Conservation (phyloP, 2,797 vertebrate genomes). For the Urocyon cinereoargenteus region DNA sequence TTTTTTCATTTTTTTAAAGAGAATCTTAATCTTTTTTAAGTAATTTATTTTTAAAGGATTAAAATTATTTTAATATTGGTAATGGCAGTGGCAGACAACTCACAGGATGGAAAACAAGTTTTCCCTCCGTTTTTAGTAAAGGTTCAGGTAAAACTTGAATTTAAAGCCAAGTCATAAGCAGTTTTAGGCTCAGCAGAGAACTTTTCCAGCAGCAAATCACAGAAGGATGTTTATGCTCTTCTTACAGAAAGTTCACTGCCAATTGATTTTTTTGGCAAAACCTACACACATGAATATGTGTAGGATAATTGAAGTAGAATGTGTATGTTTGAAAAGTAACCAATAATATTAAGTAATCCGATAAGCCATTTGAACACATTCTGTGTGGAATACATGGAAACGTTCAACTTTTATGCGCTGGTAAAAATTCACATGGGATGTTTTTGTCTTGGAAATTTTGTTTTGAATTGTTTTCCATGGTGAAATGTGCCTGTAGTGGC, state of each 20-base stretch:
- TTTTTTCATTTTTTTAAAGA: background rate
- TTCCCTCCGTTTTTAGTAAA: background rate
- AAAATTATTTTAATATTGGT: slow-evolving; percentile 40
- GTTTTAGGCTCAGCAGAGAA: slow-evolving; percentile 54
- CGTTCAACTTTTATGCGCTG: background rate
- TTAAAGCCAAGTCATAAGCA: slow-evolving; percentile 57
- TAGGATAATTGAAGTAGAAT: slow-evolving; percentile 1
- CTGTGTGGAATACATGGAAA: background rate
- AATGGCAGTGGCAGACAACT: background rate
- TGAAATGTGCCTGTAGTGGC: background rate
- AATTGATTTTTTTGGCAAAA: slow-evolving; percentile 59
- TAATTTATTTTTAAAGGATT: slow-evolving; percentile 36
- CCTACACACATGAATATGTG: background rate
- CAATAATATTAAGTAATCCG: background rate
- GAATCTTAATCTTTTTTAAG: slow-evolving; percentile 41
- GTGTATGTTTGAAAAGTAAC: background rate
- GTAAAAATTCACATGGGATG: background rate
- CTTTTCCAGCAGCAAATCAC: slow-evolving; percentile 27
- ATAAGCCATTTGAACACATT: background rate
- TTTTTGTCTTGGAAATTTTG: background rate
- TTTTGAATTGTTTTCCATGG: background rate
- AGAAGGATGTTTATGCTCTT: slow-evolving; percentile 53
- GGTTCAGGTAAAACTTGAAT: background rate
- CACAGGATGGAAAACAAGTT: background rate
- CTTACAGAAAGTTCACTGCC: slow-evolving; percentile 39